Percentiles rank a stretch among this genome's conserved stretches.
Evolutionary conservation across 2,888 invertebrate species (phyloP).

Genomic region (Erpobdella octoculata): DNA sequence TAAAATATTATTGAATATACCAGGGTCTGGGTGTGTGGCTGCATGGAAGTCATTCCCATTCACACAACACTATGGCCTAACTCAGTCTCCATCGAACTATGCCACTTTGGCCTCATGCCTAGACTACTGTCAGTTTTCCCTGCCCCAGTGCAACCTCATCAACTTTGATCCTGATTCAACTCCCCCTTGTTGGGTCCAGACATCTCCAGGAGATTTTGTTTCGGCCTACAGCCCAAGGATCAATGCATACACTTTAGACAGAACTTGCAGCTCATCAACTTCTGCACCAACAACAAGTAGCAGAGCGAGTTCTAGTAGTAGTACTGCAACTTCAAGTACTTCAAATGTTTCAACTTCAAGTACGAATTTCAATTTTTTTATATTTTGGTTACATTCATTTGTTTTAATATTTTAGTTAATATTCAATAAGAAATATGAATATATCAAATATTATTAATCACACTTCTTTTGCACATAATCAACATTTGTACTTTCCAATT

Average conservation of each 20-base stretch:
- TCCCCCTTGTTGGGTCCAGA: conserved; percentile 21
- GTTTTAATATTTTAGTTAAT: no score
- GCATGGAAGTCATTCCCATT: no score
- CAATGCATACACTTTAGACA: neutral
- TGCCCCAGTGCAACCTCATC: neutral
- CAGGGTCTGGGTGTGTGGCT: no score
- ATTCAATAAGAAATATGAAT: no score
- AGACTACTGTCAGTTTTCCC: neutral
- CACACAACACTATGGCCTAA: neutral
- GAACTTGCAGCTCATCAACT: neutral
- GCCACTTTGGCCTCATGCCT: neutral
- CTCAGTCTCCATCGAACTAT: neutral
- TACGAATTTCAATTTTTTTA: no score
- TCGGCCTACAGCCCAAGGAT: neutral
- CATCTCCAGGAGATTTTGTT: neutral
- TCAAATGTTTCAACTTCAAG: neutral
- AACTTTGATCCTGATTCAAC: neutral
- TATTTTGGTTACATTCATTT: no score
- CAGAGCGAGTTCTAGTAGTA: no score
- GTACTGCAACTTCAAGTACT: neutral
- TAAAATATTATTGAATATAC: no score
- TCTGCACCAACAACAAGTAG: neutral
- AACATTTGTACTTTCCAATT: no score
- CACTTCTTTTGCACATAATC: no score
- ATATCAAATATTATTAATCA: no score